These are phyloP conservation scores for Clarias batrachus DNA, from an alignment of 2,113 vertebrate genomes.

Conservation along the genomic window DNA sequence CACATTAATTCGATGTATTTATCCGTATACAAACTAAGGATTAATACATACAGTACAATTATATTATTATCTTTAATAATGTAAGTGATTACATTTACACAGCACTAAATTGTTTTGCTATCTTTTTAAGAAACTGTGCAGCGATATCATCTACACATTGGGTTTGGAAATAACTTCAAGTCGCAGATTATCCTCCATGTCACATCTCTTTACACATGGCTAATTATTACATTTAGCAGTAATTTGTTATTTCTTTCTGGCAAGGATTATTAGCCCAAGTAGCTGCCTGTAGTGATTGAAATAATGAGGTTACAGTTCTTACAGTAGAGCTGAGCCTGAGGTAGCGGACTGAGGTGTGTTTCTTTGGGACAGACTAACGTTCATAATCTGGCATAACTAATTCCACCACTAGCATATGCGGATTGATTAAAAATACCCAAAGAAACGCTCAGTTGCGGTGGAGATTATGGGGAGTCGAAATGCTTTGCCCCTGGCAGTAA, in stretches of 20 bases:
- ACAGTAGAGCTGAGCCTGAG: slow-evolving; percentile 34
- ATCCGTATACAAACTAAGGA: neutral
- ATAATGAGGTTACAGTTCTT: slow-evolving; percentile 41
- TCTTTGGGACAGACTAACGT: slow-evolving; percentile 42
- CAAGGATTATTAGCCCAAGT: slow-evolving; percentile 26
- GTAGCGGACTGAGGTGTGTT: slow-evolving; percentile 37
- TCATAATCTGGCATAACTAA: slow-evolving; percentile 54
- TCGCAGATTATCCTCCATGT: slow-evolving; percentile 7
- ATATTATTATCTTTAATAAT: neutral
- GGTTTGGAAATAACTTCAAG: slow-evolving; percentile 22
- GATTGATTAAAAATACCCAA: slow-evolving; percentile 33
- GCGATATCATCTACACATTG: neutral
- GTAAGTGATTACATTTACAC: neutral
- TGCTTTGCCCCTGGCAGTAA: slow-evolving; percentile 40
- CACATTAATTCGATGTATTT: neutral
- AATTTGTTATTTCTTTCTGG: slow-evolving; percentile 32
- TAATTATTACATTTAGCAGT: slow-evolving; percentile 27
- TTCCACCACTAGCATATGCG: slow-evolving; percentile 40
- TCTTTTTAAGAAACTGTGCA: neutral
- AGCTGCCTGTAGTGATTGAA: slow-evolving; percentile 23
- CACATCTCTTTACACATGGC: slow-evolving; percentile 13
- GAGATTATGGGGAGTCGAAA: slow-evolving; percentile 41
- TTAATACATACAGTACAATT: too few species aligned
- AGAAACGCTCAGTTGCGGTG: slow-evolving; percentile 20
- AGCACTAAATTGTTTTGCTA: neutral